These are phyloP conservation scores for Carabus problematicus DNA, from an alignment of 2,888 invertebrate genomes.

Conservation along the genomic window DNA sequence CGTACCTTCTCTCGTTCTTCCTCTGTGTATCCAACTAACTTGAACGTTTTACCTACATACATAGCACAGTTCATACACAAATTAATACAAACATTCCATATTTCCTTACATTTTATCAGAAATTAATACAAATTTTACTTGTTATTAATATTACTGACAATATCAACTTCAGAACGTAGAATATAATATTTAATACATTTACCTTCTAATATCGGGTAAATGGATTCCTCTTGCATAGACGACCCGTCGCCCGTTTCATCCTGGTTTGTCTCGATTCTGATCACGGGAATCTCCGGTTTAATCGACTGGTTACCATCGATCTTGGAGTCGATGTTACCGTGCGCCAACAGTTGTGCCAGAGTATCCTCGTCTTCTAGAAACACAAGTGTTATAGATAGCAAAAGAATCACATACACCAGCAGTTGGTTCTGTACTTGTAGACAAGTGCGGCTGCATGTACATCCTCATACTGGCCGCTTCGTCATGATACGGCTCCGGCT, in stretches of 20 bases:
- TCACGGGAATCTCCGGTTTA: constrained; percentile 6
- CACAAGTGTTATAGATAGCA: background rate
- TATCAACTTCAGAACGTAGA: no score
- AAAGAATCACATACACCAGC: background rate
- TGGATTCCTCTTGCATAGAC: constrained; percentile 44
- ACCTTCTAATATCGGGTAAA: constrained; percentile 47
- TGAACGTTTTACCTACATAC: constrained; percentile 21
- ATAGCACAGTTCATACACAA: background rate
- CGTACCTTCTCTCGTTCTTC: constrained; percentile 53
- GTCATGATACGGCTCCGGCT: constrained; percentile 46
- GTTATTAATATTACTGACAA: no score
- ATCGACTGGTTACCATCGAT: constrained; percentile 28
- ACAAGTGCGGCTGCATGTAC: constrained; percentile 19
- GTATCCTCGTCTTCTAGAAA: constrained; percentile 50
- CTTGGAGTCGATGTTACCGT: constrained; percentile 39
- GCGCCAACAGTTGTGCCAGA: constrained; percentile 49
- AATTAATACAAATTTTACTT: no score
- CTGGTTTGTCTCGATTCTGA: constrained; percentile 17
- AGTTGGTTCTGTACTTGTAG: background rate
- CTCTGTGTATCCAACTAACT: constrained; percentile 55
- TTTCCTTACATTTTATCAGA: background rate
- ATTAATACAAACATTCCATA: no score
- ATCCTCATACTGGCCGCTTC: constrained; percentile 43
- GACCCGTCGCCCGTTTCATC: constrained; percentile 44
- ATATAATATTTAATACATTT: no score